phyloP scores from a whole-genome alignment of 2,888 invertebrate genomes.

The Syrphus vitripennis region DNA sequence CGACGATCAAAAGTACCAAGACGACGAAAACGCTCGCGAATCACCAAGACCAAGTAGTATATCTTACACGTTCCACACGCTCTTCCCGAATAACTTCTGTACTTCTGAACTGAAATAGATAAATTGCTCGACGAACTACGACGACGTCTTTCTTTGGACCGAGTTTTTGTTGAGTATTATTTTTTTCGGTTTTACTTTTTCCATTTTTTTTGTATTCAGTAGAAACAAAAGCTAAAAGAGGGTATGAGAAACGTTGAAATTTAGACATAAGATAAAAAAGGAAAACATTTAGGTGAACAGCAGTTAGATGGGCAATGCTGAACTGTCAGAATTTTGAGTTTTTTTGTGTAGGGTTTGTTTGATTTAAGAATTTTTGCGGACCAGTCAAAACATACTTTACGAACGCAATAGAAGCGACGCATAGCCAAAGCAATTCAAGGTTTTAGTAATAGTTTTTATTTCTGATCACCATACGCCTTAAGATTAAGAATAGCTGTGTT shows the following conservation, averaged over 20 bases:
- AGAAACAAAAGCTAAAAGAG: neutral
- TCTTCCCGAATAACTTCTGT: slow-evolving; percentile 61
- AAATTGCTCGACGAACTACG: slow-evolving; percentile 24
- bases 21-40: slow-evolving; percentile 61
- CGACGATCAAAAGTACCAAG: slow-evolving; percentile 38
- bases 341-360: neutral
- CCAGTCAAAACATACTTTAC: too few species aligned
- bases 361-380: neutral
- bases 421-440: too few species aligned
- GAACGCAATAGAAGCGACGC: too few species aligned
- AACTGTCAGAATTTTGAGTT: slow-evolving; percentile 33
- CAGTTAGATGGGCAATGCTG: slow-evolving; percentile 22
- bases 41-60: slow-evolving; percentile 13
- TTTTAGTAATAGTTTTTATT: too few species aligned
- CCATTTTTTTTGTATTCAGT: neutral
- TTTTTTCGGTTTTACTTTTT: neutral
- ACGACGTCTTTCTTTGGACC: slow-evolving; percentile 35
- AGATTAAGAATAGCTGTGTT: too few species aligned
- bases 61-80: slow-evolving; percentile 36
- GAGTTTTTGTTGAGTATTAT: slow-evolving; percentile 40
- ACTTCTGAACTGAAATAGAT: slow-evolving; percentile 45
- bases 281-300: neutral
- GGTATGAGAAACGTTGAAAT: neutral
- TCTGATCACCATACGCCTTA: too few species aligned
- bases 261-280: neutral